Evolutionary conservation across 1,140 invertebrate species (phyloP), one percentile per base, ranked within the genome.

Genomic region (Probaryconus sp.): DNA sequence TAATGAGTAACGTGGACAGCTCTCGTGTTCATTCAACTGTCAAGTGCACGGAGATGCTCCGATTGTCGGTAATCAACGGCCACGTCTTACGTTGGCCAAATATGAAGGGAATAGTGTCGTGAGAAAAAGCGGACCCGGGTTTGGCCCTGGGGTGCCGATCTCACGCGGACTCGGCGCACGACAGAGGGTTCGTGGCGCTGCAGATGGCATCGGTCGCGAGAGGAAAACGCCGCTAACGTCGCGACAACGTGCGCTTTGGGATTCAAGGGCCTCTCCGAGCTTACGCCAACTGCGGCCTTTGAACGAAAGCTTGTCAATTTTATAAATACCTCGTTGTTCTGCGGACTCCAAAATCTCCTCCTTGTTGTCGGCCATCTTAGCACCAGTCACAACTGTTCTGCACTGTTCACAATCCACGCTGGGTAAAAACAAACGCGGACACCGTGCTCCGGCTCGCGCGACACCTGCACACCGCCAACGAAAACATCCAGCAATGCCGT

Each of bases 331-430:
- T 90, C 85, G 84, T 80, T 88, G 87, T 81, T 88, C 88, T 76
- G 84, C 83, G 84, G 88, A 86, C 85, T 89, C 88, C 81, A 84
- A 84, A 85, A 88, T 87, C 81, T 89, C 87, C 86, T 89, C 89
- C 87, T 87, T 88, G 84, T 88, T 89, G 88, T 90, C 89, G 83
- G 89, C 90, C 89, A 90, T 90, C 88, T 90, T 90, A 89, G 87
- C 87, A 87, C 86, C 86, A 87, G 80, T 86, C 85, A 89, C 72
- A 64, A 71, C 60, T 65, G 45, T 72, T 64, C 69, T 72, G 69
- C 71, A 68, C 84, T 87, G 81, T 53, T 78, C 79, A 83, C 83
- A 84, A 83, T 86, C 82, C 84, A 85, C 81, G 76, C 79, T 83
- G 85, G 84, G 85, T 85, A 86, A 84, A 83, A 85, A 86, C 83